These are phyloP conservation scores for Eulemur mongoz DNA, from an alignment of 2,797 vertebrate genomes.

Conservation along the genomic window DNA sequence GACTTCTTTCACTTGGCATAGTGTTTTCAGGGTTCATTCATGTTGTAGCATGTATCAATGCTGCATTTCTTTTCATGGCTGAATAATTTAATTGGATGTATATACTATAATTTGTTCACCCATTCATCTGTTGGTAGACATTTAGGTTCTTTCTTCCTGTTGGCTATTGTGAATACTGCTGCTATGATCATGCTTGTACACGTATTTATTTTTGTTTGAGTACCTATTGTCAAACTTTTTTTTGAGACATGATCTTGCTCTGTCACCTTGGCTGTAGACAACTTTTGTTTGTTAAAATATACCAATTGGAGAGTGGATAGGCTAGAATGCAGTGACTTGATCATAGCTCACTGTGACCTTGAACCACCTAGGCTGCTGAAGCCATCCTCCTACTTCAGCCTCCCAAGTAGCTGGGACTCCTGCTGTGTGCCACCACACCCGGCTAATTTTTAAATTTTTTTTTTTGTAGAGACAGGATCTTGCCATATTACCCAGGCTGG, in stretches of 20 bases:
- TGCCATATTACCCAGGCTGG: too few relatives aligned
- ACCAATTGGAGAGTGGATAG: too few relatives aligned
- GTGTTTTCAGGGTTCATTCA: background rate
- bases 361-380: background rate
- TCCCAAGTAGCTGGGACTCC: too few relatives aligned
- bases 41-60: background rate
- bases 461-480: too few relatives aligned
- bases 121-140: background rate
- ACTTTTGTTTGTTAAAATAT: too few relatives aligned
- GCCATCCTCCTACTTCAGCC: too few relatives aligned
- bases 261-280: too few relatives aligned
- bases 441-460: too few relatives aligned
- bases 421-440: too few relatives aligned
- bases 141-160: background rate
- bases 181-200: background rate
- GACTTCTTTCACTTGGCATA: background rate
- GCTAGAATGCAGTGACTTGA: too few relatives aligned
- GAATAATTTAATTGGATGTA: background rate
- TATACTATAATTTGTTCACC: background rate
- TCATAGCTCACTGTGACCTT: background rate
- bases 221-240: background rate
- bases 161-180: background rate
- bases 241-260: background rate
- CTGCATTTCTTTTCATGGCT: background rate
- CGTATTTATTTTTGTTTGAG: conserved; percentile 29